A percentile compares a stretch with the other conserved stretches of the same genome.
These are phyloP conservation scores for Festucalex cinctus DNA, from an alignment of 2,113 vertebrate species.

Conservation along the genomic window DNA sequence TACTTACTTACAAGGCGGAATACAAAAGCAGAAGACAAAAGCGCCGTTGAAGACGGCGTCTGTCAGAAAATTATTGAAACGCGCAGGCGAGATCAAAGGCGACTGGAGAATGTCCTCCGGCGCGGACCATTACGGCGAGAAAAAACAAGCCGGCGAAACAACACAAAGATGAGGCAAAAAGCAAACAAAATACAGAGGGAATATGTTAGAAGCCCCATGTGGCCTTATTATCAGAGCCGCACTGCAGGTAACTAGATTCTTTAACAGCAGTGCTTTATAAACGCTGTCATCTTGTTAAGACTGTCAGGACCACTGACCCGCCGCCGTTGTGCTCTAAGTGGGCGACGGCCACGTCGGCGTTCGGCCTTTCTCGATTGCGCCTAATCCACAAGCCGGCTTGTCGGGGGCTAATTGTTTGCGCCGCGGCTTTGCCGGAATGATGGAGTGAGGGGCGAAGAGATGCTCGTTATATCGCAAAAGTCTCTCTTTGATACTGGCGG, in stretches of 20 bases:
- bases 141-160: constrained; percentile 70
- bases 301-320: constrained; percentile 82
- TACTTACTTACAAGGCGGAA: constrained; percentile 60
- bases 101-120: constrained; percentile 67
- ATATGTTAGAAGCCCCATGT: constrained; percentile 80
- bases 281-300: constrained; percentile 85
- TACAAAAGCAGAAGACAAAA: constrained; percentile 30
- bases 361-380: constrained; percentile 65
- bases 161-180: constrained; percentile 77
- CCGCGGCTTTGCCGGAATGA: constrained; percentile 54
- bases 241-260: constrained; percentile 80
- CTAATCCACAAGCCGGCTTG: constrained; percentile 59
- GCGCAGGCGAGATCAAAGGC: constrained; percentile 60
- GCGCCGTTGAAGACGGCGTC: constrained; percentile 58
- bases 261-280: constrained; percentile 80
- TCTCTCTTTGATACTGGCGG: constrained; percentile 55
- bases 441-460: constrained; percentile 58
- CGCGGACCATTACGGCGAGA: constrained; percentile 59
- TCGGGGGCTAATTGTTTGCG: constrained; percentile 70
- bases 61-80: constrained; percentile 75
- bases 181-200: constrained; percentile 73
- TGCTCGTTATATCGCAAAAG: constrained; percentile 65
- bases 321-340: constrained; percentile 79
- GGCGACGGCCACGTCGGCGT: constrained; percentile 62
- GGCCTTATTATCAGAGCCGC: constrained; percentile 86